Evolutionary conservation across 2,888 invertebrate genomes (phyloP), one percentile per base, ranked within the genome.

Genomic region (Cheilosia vernalis): DNA sequence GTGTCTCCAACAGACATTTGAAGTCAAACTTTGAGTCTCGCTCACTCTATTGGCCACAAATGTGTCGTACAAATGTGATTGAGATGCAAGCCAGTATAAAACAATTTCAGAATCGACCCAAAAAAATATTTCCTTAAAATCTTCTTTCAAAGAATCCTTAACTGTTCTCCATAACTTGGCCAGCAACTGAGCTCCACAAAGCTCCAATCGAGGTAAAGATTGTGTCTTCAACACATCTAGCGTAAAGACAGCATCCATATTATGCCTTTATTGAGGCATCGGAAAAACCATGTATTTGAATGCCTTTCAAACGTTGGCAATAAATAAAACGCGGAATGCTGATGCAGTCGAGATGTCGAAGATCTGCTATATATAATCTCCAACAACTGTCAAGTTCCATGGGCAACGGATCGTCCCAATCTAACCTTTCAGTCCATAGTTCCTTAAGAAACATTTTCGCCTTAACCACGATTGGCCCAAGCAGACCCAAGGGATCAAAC

Each of bases 361-460:
- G 33, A 37, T 37, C 33, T 37, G 9, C 33, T 37, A 37, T 37
- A 4, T 37, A 37, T 13, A 10, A 10, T 33, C 33, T 33, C 33
- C 33, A 33, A 7, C 9, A 33, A 33, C 7, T 33, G 2, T 33
- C 33, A 2, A 33, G 7, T 7, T 33, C 33, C 2, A 10, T 10
- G 2, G 9, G 33, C 7, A 33, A 33, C 10, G 33, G 33, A 33
- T 33, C 33, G 33, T 33, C 33, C 33, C 33, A 33, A 10, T 33
- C 33, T 33, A 33, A 33, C 10, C 0, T 33, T 33, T 10, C 10
- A 2, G 33, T 10, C 33, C 9, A 33, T 10, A 33, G 7, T 9
- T 33, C 60, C 15, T 44, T 61, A n/a, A 55, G 55, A 55, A 67
- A 42, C 24, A 58, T 27, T 58, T 70, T 70, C 5, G 56, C 69